Evolutionary conservation across 2,113 vertebrate genomes (phyloP), one percentile per base, ranked within the genome.

Genomic region (Oophaga pumilio): DNA sequence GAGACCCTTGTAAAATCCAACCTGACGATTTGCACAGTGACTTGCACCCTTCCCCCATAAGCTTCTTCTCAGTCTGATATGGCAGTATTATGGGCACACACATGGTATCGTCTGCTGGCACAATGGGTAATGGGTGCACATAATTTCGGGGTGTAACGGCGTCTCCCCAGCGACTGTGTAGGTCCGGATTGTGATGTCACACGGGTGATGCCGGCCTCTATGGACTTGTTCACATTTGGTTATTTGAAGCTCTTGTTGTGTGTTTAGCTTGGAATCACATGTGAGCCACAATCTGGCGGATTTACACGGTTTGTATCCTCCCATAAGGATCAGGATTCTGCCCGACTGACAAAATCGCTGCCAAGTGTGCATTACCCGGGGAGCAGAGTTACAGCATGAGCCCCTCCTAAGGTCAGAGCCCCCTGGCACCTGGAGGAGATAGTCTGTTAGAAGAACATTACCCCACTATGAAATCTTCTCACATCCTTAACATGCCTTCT

Each of bases 401-500:
- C 56, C 71, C 64, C 59, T 74, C 26, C 56, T 88, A 76, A 87
- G 86, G 79, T 82, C 86, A 87, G 66, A 33, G 33, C 20, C 13
- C 43, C 15, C 68, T 53, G 60, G 22, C 86, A 87, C 68, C 86
- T 81, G 86, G 82, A 82, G 15, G 59, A 87, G 64, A 80, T 15
- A 87, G 71, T 50, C 78, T 82, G 79, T 73, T 87, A n/a, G 73
- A 74, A 83, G 69, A 62, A 82, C 57, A 56, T 88, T 76, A 82
- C 56, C 66, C 86, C 71, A 33, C 33, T 53, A 76, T 28, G 80
- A 88, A 88, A 76, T 88, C 57, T 74, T 76, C 57, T 76, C 79
- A 82, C 86, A 50, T 88, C 86, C 69, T 28, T 73, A 57, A 87
- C 50, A 81, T 87, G 77, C 85, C 85, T 87, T 64, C 43, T 76